Evolutionary conservation across 2,888 invertebrate species (phyloP), one percentile per base, ranked within the genome.

Genomic region (Parthenolecanium corni): DNA sequence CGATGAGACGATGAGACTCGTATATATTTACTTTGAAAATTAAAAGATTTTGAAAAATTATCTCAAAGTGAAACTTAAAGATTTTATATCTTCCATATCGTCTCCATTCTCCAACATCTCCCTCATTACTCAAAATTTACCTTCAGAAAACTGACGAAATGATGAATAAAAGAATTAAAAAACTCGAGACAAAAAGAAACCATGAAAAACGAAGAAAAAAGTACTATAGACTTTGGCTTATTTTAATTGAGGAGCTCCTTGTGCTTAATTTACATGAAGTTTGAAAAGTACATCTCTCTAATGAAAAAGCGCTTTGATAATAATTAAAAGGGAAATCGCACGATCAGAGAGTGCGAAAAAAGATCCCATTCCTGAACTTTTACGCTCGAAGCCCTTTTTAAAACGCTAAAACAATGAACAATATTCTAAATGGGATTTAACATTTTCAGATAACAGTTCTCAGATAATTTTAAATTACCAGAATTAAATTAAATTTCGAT

Each of bases 281-380:
- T 56, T 56, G 40, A 56, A 56, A 56, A 56, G 44, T 56, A 56
- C 54, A 56, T 44, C 54, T 20, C 42, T 16, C 42, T 56, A 56
- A 56, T 56, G 54, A 56, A 56, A 56, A 56, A 56, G 54, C 54
- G 38, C 42, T 14, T 14, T 40, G 20, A 40, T 40, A 56, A 56
- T 56, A 56, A 56, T 56, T 56, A 56, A 56, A 56, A 56, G 40
- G 24, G 54, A 56, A 56, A 56, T 56, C 54, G 54, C 21, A 23
- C 54, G 54, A 56, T 56, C 54, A 56, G n/a, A n/a, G n/a, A 56
- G 54, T 23, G 44, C 20, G 24, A 56, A 56, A 56, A 56, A 25
- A 40, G 44, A 40, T 23, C 42, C 40, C 54, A 40, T 56, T 56
- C 36, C 52, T 53, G 38, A 52, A 53, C 52, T 53, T 53, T 31